These are phyloP conservation scores for Lucifuga dentata DNA, from an alignment of 2,113 vertebrate genomes.

Conservation along the genomic window DNA sequence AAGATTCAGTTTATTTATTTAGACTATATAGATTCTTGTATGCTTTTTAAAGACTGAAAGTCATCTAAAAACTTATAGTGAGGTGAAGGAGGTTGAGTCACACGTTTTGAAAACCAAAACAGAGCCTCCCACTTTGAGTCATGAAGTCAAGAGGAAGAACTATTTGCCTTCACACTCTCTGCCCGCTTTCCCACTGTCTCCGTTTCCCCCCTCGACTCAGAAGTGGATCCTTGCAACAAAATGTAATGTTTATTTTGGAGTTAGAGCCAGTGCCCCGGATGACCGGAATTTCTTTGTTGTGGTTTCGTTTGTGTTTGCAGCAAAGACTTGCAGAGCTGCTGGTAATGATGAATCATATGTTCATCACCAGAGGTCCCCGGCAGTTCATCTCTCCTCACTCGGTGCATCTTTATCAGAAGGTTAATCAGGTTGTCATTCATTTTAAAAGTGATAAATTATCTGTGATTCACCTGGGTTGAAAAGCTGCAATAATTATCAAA, in stretches of 20 bases:
- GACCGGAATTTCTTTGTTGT: slow-evolving; percentile 72
- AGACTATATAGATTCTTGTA: not conserved
- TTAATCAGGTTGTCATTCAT: slow-evolving; percentile 48
- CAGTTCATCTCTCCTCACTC: slow-evolving; percentile 48
- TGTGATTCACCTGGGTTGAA: slow-evolving; percentile 51
- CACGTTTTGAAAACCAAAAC: not conserved
- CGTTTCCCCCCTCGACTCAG: not conserved
- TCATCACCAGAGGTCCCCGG: slow-evolving; percentile 59
- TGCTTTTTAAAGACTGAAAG: slow-evolving; percentile 12
- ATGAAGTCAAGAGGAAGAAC: slow-evolving; percentile 59
- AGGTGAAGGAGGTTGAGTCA: not conserved
- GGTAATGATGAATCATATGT: slow-evolving; percentile 66
- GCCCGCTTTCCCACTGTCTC: slow-evolving; percentile 41
- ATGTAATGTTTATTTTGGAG: slow-evolving; percentile 75
- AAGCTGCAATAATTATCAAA: slow-evolving; percentile 55
- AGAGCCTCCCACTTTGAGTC: slow-evolving; percentile 47
- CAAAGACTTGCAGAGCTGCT: slow-evolving; percentile 53
- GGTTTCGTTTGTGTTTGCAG: slow-evolving; percentile 62
- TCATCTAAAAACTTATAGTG: not conserved
- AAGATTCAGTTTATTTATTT: slow-evolving; percentile 35
- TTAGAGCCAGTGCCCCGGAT: slow-evolving; percentile 54
- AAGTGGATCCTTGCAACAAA: slow-evolving; percentile 54
- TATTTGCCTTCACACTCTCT: slow-evolving; percentile 47
- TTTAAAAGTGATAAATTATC: slow-evolving; percentile 63
- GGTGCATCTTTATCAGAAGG: slow-evolving; percentile 44